Evolutionary conservation across 1,140 invertebrate species (phyloP).

Genomic region (Ylistrum balloti): DNA sequence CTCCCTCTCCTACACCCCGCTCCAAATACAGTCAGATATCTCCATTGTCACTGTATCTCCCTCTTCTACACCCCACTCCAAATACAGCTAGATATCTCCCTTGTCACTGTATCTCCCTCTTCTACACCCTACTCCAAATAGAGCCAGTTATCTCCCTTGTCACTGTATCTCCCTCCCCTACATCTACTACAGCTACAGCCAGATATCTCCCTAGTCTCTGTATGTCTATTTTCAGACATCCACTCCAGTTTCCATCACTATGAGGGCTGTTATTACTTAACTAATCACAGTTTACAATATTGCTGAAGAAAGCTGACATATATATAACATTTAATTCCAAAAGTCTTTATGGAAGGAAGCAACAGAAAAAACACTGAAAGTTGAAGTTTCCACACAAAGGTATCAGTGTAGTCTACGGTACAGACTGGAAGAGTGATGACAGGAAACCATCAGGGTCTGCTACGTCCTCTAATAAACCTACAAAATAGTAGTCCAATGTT

Average conservation of each 20-base stretch:
- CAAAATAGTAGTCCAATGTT: constrained; percentile 72
- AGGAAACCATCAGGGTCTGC: constrained; percentile 85
- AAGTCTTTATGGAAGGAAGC: not conserved
- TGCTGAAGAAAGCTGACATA: constrained; percentile 1
- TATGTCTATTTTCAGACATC: not conserved
- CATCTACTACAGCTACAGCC: not conserved
- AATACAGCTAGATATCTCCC: not conserved
- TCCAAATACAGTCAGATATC: not conserved
- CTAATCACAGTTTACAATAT: not conserved
- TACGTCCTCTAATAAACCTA: constrained; percentile 87
- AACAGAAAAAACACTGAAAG: not conserved
- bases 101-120: not conserved
- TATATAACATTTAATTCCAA: not conserved
- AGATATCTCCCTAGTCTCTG: not conserved
- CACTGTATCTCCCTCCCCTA: not conserved
- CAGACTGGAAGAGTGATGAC: constrained; percentile 81
- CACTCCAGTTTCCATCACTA: not conserved
- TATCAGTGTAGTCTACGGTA: constrained; percentile 58
- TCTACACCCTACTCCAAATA: not conserved
- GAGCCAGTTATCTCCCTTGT: not conserved
- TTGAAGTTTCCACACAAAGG: not conserved
- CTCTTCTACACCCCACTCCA: not conserved
- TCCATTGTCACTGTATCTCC: too few relatives aligned
- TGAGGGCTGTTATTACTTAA: not conserved
- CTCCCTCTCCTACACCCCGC: too few relatives aligned